Base-by-base conservation (phyloP, 2,888 invertebrate species). In the Drosophila falleni region DNA sequence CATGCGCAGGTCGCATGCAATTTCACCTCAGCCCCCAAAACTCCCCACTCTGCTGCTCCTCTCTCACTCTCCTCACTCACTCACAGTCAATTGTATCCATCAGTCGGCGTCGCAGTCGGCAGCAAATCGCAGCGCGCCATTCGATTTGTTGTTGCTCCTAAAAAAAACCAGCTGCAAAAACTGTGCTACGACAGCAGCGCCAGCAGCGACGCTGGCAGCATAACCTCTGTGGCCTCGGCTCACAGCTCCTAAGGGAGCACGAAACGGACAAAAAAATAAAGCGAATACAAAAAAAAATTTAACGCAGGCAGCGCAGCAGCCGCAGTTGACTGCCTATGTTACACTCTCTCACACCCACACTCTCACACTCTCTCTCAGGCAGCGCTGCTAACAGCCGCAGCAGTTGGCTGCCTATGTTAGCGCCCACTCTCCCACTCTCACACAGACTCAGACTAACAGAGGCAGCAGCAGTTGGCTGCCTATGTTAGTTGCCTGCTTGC, bases 1-100 rank as follows among this genome's bases (percentile, higher is more conserved):
- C 89, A 86, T 86, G 86, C 86, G 86, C 86, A 88, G 80, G 73
- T 81, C 74, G 65, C 19, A 62, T 73, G 72, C 78, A 80, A 54
- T 69, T 53, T 29, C 29, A 11, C 66, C 41, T 23, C 55, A 19
- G 37, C 58, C 39, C 50, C 47, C 39, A 47, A 41, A 8, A 11
- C 31, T 16, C 41, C 10, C 11, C 42, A 10, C 39, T 37, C 16
- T 29, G 41, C 33, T 19, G 9, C 26, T 23, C 16, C 44, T 10
- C n/a, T 16, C 16, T 5, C 47, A 58, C 26, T 5, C 37, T 5
- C 35, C 3, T 23, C 65, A 50, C 59, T 46, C 29, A 31, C 31
- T 31, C 9, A 53, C 66, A 71, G 31, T 61, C 71, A 71, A 54
- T 53, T 31, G 16, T 66, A 69, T 68, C 63, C 62, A 60, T 42